Base-by-base conservation (phyloP, 2,113 vertebrate genomes). In the Clarias macrocephalus region DNA sequence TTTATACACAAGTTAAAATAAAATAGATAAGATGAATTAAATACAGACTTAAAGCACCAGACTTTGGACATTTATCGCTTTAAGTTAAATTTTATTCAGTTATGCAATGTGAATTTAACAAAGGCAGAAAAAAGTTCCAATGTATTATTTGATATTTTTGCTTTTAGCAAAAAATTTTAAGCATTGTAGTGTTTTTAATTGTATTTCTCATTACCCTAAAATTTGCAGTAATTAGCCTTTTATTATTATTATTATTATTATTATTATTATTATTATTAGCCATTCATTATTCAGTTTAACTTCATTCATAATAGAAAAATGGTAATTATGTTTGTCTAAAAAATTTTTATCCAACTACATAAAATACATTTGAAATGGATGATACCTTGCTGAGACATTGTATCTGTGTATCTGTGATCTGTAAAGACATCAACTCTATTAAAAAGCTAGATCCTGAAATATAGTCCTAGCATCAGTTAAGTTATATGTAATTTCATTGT, bases 1-100 rank as follows among this genome's bases (percentile, higher is more conserved):
- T 75, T 75, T 75, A 75, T 48, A 19, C 72, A 12, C 72, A 48
- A 48, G 72, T 75, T 75, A 10, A 48, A 75, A 75, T 75, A 42
- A 75, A 75, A 48, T 75, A 75, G 21, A 75, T 13, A 11, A 57
- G 2, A 13, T 57, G 15, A 13, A 57, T 57, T 12, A 33, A 33
- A 33, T 33, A 33, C 33, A 33, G 33, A 33, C 33, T 33, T 33
- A 7, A 48, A 48, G 42, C 42, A 48, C 42, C 42, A 48, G 5
- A 48, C 42, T 6, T 48, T 6, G 42, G 42, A 48, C 42, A 48
- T 48, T 48, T 48, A 48, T 48, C 0, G 28, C 21, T 63, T 1
- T 63, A 21, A 63, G 60, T 63, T 0, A 66, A 28, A 66, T 3
- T 28, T 28, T 66, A 28, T 66, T 66, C 4, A 4, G 1, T n/a